These are phyloP conservation scores for Cyclargus thomasi DNA, from an alignment of 1,140 invertebrate species.

Conservation along the genomic window DNA sequence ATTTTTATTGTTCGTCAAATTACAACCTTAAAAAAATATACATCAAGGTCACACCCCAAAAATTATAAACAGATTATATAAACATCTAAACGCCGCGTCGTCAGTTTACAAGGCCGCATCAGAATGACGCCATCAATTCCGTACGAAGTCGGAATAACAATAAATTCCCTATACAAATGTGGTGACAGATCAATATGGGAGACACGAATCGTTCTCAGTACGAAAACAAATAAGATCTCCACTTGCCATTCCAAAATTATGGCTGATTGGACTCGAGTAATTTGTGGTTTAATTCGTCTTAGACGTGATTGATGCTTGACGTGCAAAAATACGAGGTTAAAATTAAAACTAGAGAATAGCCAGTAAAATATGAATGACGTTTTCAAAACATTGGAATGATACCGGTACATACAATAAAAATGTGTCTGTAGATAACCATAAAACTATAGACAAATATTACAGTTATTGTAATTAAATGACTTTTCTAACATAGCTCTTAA, in stretches of 20 bases:
- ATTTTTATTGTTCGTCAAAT: background rate
- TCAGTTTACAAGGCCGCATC: conserved; percentile 8
- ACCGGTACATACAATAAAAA: too few relatives aligned
- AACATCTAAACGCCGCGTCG: background rate
- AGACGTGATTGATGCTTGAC: too few relatives aligned
- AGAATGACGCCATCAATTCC: conserved; percentile 30
- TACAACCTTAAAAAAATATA: too few relatives aligned
- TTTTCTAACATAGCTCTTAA: too few relatives aligned
- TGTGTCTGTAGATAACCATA: too few relatives aligned
- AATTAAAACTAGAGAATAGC: too few relatives aligned
- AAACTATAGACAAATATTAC: too few relatives aligned
- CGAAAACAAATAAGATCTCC: conserved; percentile 41
- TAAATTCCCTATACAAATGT: conserved; percentile 40
- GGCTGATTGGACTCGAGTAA: background rate
- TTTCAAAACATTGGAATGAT: too few relatives aligned
- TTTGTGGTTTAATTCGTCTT: too few relatives aligned
- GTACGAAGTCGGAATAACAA: conserved; percentile 28
- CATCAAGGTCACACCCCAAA: background rate
- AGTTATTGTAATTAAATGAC: too few relatives aligned
- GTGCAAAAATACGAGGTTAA: too few relatives aligned
- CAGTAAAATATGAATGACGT: too few relatives aligned
- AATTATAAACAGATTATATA: background rate
- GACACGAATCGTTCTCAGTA: conserved; percentile 35
- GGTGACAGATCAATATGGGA: conserved; percentile 39
- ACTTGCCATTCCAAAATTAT: conserved; percentile 30